Percentiles rank a stretch among this genome's conserved stretches.
Conservation (phyloP, 1,140 invertebrate genomes). For the Brachionus plicatilis region DNA sequence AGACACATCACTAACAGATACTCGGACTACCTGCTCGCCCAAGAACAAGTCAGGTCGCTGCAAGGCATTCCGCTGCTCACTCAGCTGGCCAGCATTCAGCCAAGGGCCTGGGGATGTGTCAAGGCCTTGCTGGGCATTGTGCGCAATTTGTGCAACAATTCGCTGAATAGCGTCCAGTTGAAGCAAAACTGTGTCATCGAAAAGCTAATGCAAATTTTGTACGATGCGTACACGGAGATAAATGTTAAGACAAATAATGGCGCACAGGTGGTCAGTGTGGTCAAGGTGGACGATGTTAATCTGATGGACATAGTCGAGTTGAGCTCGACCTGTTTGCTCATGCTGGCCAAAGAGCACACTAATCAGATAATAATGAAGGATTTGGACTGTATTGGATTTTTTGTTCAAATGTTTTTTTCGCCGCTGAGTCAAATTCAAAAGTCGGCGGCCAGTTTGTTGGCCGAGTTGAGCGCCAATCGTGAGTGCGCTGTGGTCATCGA, state of each 20-base stretch:
- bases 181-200: constrained; percentile 82
- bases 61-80: constrained; percentile 88
- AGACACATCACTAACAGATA: constrained; percentile 92
- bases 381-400: constrained; percentile 38
- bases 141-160: constrained; percentile 87
- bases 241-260: constrained; percentile 19
- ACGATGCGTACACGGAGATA: constrained; percentile 74
- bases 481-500: constrained; percentile 33
- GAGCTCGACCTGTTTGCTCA: constrained; percentile 80
- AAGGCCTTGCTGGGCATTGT: constrained; percentile 88
- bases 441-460: neutral
- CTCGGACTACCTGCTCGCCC: constrained; percentile 87
- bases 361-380: constrained; percentile 63
- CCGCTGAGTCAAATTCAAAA: neutral
- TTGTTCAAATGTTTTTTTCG: constrained; percentile 20
- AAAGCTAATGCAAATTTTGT: constrained; percentile 78
- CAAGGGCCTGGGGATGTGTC: constrained; percentile 54
- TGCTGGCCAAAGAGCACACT: constrained; percentile 85
- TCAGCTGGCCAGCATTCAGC: constrained; percentile 69
- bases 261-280: neutral
- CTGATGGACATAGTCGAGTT: constrained; percentile 99
- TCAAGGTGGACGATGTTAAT: constrained; percentile 81
- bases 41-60: constrained; percentile 87
- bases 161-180: constrained; percentile 85
- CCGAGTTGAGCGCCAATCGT: neutral